Base-by-base conservation (phyloP, 2,888 invertebrate genomes). In the Erebia epiphron region DNA sequence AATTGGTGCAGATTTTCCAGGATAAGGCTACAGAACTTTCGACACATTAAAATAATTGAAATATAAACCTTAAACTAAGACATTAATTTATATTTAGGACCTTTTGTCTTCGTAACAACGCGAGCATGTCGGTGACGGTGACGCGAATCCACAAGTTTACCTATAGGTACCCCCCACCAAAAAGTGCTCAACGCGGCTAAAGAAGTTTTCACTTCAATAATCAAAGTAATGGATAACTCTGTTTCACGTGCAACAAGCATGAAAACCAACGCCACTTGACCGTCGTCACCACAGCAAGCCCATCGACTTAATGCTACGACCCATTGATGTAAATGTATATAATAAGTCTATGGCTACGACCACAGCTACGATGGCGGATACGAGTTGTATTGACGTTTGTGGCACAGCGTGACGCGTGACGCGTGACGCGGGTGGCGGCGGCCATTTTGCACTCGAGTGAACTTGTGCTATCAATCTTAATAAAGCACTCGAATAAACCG, bases 301-400 rank as follows among this genome's bases (percentile, higher is more conserved):
- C 63, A 26, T 35, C 50, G 26, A 49, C 50, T 52, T 10, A 14
- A 41, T 54, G 16, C 14, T 10, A 13, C 13, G 52, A 16, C 16
- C n/a, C n/a, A n/a, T n/a, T n/a, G n/a, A n/a, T n/a, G n/a, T n/a
- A n/a, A n/a, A n/a, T n/a, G n/a, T n/a, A n/a, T n/a, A n/a, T n/a
- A n/a, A n/a, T n/a, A n/a, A n/a, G n/a, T n/a, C n/a, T n/a, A n/a
- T n/a, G n/a, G n/a, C n/a, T n/a, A n/a, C n/a, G n/a, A n/a, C n/a
- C n/a, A n/a, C n/a, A n/a, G 16, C 14, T 10, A 13, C 13, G 52
- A 16, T 13, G 52, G 1, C 9, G 35, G 18, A 9, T 3, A 16
- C 41, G 49, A 54, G 52, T 41, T 54, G 41, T 64, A 64, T 54
- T 41, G 64, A 54, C 64, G 54, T 35, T 16, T 41, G 64, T 41